phyloP scores from a whole-genome alignment of 1,140 invertebrate genomes.

The Heterodera carotae region DNA sequence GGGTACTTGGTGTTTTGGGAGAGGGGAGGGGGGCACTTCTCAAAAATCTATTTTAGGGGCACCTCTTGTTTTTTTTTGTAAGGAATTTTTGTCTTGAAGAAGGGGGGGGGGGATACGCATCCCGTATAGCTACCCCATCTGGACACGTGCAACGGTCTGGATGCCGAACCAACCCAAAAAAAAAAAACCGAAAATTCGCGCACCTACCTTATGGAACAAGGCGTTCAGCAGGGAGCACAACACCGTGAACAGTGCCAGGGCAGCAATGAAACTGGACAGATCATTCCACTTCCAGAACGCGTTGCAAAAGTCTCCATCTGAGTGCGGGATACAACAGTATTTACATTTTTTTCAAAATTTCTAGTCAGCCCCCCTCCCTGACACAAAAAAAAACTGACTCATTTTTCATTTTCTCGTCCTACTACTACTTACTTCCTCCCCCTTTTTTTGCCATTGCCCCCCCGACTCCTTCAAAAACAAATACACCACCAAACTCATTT shows the following conservation, averaged over 20 bases:
- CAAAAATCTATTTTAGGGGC: too few relatives aligned
- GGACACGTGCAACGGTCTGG: too few relatives aligned
- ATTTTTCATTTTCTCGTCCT: not conserved
- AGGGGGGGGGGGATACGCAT: too few relatives aligned
- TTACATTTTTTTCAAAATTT: too few relatives aligned
- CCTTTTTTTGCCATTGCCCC: not conserved
- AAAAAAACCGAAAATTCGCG: not conserved
- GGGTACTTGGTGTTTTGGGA: too few relatives aligned
- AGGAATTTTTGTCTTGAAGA: too few relatives aligned
- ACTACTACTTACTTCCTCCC: too few relatives aligned
- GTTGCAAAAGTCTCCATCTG: constrained; percentile 58
- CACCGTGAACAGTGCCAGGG: constrained; percentile 82
- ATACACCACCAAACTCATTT: not conserved
- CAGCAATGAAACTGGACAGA: constrained; percentile 92
- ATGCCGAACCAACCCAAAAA: too few relatives aligned
- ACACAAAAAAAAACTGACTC: constrained; percentile 5
- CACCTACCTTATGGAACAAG: constrained; percentile 76
- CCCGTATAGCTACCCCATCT: too few relatives aligned
- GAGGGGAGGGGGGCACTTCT: too few relatives aligned
- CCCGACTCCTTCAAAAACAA: not conserved
- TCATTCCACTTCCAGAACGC: constrained; percentile 99
- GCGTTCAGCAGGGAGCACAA: constrained; percentile 82
- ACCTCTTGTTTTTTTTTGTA: too few relatives aligned
- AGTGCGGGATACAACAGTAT: too few relatives aligned
- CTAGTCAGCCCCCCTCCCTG: not conserved